Evolutionary conservation across 2,113 vertebrate genomes (phyloP), one percentile per base, ranked within the genome.

Genomic region (Passer montanus): DNA sequence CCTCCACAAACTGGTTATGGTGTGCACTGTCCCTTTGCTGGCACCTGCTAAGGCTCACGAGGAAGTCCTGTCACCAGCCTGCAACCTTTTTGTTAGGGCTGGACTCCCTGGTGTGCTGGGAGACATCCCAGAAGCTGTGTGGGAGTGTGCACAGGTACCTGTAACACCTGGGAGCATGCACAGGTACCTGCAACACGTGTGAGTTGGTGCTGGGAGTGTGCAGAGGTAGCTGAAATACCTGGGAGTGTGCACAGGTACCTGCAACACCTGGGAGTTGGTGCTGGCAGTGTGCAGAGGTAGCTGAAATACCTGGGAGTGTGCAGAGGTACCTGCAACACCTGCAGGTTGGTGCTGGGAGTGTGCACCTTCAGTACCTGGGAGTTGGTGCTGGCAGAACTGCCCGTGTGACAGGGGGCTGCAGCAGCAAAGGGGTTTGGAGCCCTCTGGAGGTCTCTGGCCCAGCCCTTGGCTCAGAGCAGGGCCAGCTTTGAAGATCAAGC

Each of bases 321-420:
- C 37, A 14, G 0, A 0, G 63, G 1, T 18, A 14, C 44, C 30
- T 1, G 2, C 43, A 18, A 1, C 19, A 11, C 50, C 64, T 50
- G 35, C 35, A 37, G 35, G 35, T 37, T 37, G 35, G 24, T 41
- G 41, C 41, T 41, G 41, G 1, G 58, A 47, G 47, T 49, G 47
- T 49, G 47, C 47, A 49, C 35, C 30, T 1, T 2, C 47, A 18
- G 0, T 24, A 12, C 49, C 58, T 31, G 19, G 0, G 1, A 9
- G 69, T 30, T 4, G 6, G 6, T 33, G 17, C 8, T 23, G 55
- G 55, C 20, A 56, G 31, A 13, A 20, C 31, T 56, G 55, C 31
- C 47, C 7, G 47, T 49, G 47, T 49, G 47, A 49, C 47, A 49
- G 21, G 46, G 18, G 18, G 19, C 53, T 2, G 4, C 1, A 2